A percentile compares a stretch with the other conserved stretches of the same genome.
Evolutionary conservation across 1,140 invertebrate genomes (phyloP).

Genomic region (Sarcophaga peregrina): DNA sequence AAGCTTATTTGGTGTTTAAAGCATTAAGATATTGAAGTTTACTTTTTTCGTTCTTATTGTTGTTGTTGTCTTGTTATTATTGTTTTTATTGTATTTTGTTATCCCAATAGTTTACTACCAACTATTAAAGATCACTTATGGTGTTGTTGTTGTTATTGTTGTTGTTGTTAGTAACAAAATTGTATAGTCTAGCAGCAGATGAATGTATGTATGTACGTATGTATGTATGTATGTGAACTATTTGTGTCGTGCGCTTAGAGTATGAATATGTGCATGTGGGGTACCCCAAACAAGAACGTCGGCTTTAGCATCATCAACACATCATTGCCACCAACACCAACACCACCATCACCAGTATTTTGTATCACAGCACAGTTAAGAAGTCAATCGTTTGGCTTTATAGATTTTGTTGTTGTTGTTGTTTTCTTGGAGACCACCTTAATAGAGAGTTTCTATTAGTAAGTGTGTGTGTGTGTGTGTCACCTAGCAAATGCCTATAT

Average conservation of each 20-base stretch:
- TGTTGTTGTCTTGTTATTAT: no score
- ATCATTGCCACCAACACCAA: neutral
- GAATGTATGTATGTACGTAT: neutral
- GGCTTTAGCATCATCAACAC: neutral
- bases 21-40: constrained; percentile 23
- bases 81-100: constrained; percentile 9
- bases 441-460: neutral
- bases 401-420: neutral
- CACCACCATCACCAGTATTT: constrained; percentile 12
- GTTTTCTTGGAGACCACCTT: constrained; percentile 13
- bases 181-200: neutral
- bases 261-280: neutral
- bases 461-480: neutral
- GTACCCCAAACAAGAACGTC: neutral
- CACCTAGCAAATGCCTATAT: neutral
- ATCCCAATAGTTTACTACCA: constrained; percentile 21
- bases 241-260: constrained; percentile 23
- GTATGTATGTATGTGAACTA: neutral
- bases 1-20: constrained; percentile 33
- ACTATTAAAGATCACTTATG: neutral
- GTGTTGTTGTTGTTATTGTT: neutral
- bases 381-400: constrained; percentile 11
- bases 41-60: no score
- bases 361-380: neutral
- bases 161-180: neutral